These are phyloP conservation scores for Andrena marginata DNA, from an alignment of 2,888 invertebrate species.

Conservation along the genomic window DNA sequence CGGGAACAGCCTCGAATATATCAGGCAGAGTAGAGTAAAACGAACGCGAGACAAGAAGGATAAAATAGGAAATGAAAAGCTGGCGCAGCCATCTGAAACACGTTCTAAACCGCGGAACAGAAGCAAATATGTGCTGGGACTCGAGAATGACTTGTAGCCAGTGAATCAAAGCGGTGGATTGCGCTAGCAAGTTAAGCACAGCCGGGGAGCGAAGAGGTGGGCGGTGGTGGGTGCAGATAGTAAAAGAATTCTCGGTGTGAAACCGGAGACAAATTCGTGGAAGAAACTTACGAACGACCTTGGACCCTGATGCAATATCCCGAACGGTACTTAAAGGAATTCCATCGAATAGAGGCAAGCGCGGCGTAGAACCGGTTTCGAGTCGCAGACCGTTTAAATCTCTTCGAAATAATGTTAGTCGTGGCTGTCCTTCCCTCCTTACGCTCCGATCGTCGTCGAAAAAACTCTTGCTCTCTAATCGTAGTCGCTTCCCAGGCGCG, in stretches of 20 bases:
- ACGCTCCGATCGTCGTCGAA: conserved; percentile 34
- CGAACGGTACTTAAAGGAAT: conserved; percentile 74
- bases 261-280: conserved; percentile 34
- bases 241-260: conserved; percentile 1
- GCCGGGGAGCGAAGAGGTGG: background rate
- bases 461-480: conserved; percentile 11
- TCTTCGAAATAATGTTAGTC: conserved; percentile 70
- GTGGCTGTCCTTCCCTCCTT: conserved; percentile 41
- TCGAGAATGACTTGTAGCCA: background rate
- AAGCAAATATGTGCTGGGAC: too few relatives aligned
- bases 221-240: background rate
- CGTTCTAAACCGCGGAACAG: too few relatives aligned
- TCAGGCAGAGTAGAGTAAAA: background rate
- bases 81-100: too few relatives aligned
- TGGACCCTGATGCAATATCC: conserved; percentile 72
- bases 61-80: background rate
- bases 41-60: background rate
- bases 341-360: conserved; percentile 65
- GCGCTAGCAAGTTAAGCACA: background rate
- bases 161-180: background rate
- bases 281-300: conserved; percentile 65
- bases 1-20: background rate
- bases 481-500: background rate
- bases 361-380: conserved; percentile 67
- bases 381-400: conserved; percentile 69